A percentile compares a stretch with the other conserved stretches of the same genome.
Evolutionary conservation across 2,888 invertebrate genomes (phyloP).

Genomic region (Drosophila anomelani): DNA sequence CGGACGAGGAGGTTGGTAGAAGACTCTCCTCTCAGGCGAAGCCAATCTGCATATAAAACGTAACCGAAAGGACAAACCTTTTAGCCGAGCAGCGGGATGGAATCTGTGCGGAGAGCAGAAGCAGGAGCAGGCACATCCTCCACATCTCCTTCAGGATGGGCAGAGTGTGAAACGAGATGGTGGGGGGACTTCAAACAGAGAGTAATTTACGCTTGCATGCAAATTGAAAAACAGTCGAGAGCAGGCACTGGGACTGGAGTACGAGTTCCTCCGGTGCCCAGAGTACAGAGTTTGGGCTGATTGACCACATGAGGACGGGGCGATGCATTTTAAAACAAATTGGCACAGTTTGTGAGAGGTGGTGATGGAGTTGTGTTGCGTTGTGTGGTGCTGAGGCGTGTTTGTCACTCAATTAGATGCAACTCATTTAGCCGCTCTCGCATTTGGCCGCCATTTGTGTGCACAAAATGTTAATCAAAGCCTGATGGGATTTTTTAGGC

Average conservation of each 20-base stretch:
- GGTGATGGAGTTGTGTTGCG: slow-evolving; percentile 22
- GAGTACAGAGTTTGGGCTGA: slow-evolving; percentile 41
- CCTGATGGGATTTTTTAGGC: slow-evolving; percentile 71
- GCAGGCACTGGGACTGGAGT: slow-evolving; percentile 39
- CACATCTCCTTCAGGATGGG: slow-evolving; percentile 14
- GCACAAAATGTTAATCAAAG: slow-evolving; percentile 77
- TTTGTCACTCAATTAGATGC: slow-evolving; percentile 80
- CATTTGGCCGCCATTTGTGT: slow-evolving; percentile 62
- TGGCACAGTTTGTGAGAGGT: slow-evolving; percentile 75
- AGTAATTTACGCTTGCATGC: slow-evolving; percentile 72
- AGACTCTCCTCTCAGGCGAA: slow-evolving; percentile 19
- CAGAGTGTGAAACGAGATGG: slow-evolving; percentile 3
- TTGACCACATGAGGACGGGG: slow-evolving; percentile 57
- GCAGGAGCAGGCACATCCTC: not conserved
- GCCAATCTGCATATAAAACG: slow-evolving; percentile 70
- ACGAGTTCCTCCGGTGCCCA: slow-evolving; percentile 4
- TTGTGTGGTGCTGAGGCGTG: slow-evolving; percentile 34
- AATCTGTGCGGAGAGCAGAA: slow-evolving; percentile 10
- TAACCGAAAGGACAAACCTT: slow-evolving; percentile 67
- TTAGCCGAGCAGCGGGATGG: slow-evolving; percentile 44
- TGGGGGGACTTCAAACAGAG: slow-evolving; percentile 20
- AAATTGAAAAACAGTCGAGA: slow-evolving; percentile 74
- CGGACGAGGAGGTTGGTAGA: slow-evolving; percentile 1
- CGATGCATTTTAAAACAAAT: slow-evolving; percentile 79
- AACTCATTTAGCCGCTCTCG: slow-evolving; percentile 66